phyloP scores from a whole-genome alignment of 2,888 invertebrate genomes.

The Eubasilissa splendida region DNA sequence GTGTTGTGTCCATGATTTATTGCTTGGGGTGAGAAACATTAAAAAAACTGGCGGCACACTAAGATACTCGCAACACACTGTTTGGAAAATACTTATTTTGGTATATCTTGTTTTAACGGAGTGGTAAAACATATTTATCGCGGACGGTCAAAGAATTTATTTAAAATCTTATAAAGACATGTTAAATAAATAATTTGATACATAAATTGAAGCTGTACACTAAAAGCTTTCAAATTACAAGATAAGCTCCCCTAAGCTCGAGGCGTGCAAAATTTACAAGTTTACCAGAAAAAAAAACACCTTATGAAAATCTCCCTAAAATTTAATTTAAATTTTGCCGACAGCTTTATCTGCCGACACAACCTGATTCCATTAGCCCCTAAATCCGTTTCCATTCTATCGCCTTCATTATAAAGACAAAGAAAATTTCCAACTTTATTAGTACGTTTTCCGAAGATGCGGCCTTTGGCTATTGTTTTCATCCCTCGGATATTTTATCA shows the following conservation, averaged over 20 bases:
- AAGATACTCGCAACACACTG: no score
- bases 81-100: no score
- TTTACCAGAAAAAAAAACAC: neutral
- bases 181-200: no score
- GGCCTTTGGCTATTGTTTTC: constrained; percentile 3
- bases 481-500: neutral
- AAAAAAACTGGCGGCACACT: no score
- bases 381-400: constrained; percentile 11
- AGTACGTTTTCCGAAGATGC: constrained; percentile 6
- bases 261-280: neutral
- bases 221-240: neutral
- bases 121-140: no score
- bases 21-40: no score
- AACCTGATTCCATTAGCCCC: neutral
- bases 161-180: no score
- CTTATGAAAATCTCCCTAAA: neutral
- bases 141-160: no score
- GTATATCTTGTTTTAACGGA: no score
- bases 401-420: constrained; percentile 12
- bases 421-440: constrained; percentile 14
- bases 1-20: no score
- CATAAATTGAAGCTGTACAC: no score
- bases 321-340: constrained; percentile 1
- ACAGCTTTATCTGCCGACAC: constrained; percentile 1
- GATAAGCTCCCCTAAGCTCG: neutral